These are phyloP conservation scores for Ispidina lecontei DNA, from an alignment of 2,797 vertebrate genomes.

Conservation along the genomic window DNA sequence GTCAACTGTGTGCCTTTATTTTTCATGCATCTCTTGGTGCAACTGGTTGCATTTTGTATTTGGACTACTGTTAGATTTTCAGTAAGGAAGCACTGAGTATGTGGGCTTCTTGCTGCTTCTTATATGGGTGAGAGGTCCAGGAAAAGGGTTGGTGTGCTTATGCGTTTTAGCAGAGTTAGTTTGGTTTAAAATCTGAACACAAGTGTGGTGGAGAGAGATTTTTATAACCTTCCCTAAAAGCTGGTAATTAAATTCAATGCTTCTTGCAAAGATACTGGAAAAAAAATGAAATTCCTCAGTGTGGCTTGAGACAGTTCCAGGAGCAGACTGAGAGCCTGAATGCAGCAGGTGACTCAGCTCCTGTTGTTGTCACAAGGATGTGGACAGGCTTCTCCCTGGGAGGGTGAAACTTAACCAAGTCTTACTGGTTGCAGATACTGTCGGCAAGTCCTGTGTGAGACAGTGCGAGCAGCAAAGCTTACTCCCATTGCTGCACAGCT, in stretches of 20 bases:
- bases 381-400: neutral
- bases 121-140: neutral
- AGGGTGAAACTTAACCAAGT: neutral
- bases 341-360: neutral
- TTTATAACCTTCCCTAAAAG: neutral
- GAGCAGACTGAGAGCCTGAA: neutral
- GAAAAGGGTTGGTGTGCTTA: neutral
- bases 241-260: neutral
- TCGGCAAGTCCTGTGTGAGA: constrained; percentile 92
- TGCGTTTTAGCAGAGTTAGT: neutral
- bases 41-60: neutral
- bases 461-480: constrained; percentile 91
- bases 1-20: neutral
- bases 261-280: neutral
- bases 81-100: neutral
- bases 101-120: neutral
- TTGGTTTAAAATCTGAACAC: constrained; percentile 6
- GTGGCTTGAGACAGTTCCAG: neutral
- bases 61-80: neutral
- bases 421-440: constrained; percentile 86
- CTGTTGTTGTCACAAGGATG: neutral
- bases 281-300: neutral
- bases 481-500: constrained; percentile 92
- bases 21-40: neutral
- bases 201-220: neutral